Evolutionary conservation across 2,797 vertebrate genomes (phyloP), one percentile per base, ranked within the genome.

Genomic region (Microcaecilia unicolor): DNA sequence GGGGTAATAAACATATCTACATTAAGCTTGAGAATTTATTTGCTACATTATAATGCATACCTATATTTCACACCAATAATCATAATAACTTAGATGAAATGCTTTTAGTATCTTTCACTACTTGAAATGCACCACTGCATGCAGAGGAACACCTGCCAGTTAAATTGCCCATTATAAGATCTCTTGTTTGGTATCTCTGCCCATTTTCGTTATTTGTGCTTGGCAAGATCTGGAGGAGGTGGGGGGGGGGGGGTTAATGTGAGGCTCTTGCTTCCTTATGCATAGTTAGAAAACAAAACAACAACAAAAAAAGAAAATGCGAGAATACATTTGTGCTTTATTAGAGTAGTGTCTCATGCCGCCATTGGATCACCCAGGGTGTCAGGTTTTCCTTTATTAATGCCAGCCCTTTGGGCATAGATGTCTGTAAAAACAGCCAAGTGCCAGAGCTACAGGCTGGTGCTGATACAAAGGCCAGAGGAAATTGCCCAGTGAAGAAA

Each of bases 321-420:
- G n/a, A n/a, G n/a, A n/a, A n/a, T n/a, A n/a, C n/a, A n/a, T n/a
- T n/a, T 39, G 34, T 15, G 19, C 53, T 70, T 70, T 61, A 68
- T 70, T 67, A 66, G 62, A 64, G 48, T 48, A 55, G 53, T 55
- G 56, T 44, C 36, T 64, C 18, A 31, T 8, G 10, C 38, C 50
- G 50, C 70, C 50, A 20, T 19, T 24, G 47, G 42, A 58, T 64
- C 54, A 57, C 57, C 44, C 45, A 37, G 55, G 42, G 50, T 68
- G 60, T 59, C 64, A 64, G 54, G 54, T 51, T 22, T 37, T 44
- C 46, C 67, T 53, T 67, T 61, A 73, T 41, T 48, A 44, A 38
- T 37, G 44, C 40, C 21, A 52, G 29, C 50, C 60, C 54, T 56
- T 44, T 55, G 26, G 46, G 58, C 51, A 50, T 15, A 51, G 32